Base-by-base conservation (phyloP, 53 echinoderm and acorn worm genomes). In the Echinometra lucunter region DNA sequence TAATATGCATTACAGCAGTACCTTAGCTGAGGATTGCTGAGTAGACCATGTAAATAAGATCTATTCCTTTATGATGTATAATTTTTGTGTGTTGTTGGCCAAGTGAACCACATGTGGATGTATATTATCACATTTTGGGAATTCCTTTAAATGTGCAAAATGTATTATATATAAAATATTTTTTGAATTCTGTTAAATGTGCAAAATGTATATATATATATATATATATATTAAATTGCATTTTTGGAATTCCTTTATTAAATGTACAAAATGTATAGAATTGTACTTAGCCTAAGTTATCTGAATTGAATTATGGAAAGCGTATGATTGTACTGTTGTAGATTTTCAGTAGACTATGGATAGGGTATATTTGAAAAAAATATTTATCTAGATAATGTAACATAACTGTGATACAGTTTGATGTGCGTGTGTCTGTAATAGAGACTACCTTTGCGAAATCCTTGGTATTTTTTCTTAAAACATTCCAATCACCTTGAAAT, bases 401-500 rank as follows among this genome's bases (percentile, higher is more conserved):
- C 42, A 42, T 47, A 25, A 45, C 16, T 83, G 45, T 83, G 83
- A 83, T 47, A 80, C 83, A 82, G 82, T 47, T 45, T 82, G 82
- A 49, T 85, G 85, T 85, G 85, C 49, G 49, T 44, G 42, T 9
- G 53, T 70, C 70, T 30, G 12, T 78, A 78, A 42, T 19, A 78
- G 78, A 78, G 38, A 40, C 21, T 19, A 78, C 23, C 18, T 12
- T 19, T 78, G 40, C 21, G 78, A 78, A 78, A 78, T 38, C 40
- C 42, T 78, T 21, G 38, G 23, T 85, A 49, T 47, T 85, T 85
- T 35, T 49, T 19, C 11, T 16, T 45, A 28, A 85, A 85, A n/a
- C 85, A 85, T 85, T 85, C 85, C 85, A 49, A 85, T 85, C 85
- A 85, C 85, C 85, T 85, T 85, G 85, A 85, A 30, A 85, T 85